A percentile compares a stretch with the other conserved stretches of the same genome.
Conservation (phyloP, 2,797 vertebrate species). For the Parauchenoglanis punctatus region DNA sequence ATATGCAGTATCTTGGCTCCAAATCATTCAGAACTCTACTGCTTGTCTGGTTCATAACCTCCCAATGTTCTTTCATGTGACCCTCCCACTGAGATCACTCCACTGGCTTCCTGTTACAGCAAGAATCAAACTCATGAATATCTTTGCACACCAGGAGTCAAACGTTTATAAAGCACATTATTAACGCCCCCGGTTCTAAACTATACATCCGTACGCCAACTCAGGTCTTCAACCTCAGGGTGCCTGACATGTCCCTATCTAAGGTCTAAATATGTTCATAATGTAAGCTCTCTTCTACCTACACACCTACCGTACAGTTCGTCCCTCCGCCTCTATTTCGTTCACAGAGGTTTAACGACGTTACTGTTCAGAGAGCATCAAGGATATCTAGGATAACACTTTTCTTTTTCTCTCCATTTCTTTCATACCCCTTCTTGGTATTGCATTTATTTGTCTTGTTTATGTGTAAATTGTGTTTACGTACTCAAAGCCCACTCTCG, state of each 20-base stretch:
- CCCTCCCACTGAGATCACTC: constrained; percentile 8
- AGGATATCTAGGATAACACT: background rate
- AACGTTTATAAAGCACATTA: background rate
- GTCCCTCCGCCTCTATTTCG: background rate
- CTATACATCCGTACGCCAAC: background rate
- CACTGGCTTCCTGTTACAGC: background rate
- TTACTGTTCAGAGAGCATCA: background rate
- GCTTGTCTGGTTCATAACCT: background rate
- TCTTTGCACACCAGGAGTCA: background rate
- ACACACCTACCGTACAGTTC: background rate
- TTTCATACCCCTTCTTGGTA: background rate
- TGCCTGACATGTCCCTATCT: background rate
- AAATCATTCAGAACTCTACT: background rate
- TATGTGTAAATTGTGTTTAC: background rate
- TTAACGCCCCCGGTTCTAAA: background rate
- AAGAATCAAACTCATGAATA: background rate
- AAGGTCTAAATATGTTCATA: background rate
- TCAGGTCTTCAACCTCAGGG: background rate
- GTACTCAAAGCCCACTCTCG: background rate
- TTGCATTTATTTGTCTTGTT: background rate
- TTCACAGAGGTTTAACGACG: background rate
- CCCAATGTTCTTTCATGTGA: background rate
- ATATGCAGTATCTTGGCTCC: background rate
- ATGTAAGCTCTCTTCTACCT: background rate
- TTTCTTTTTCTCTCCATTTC: background rate